These are phyloP conservation scores for Prionchulus punctatus DNA, from an alignment of 2,888 invertebrate genomes.

Conservation along the genomic window DNA sequence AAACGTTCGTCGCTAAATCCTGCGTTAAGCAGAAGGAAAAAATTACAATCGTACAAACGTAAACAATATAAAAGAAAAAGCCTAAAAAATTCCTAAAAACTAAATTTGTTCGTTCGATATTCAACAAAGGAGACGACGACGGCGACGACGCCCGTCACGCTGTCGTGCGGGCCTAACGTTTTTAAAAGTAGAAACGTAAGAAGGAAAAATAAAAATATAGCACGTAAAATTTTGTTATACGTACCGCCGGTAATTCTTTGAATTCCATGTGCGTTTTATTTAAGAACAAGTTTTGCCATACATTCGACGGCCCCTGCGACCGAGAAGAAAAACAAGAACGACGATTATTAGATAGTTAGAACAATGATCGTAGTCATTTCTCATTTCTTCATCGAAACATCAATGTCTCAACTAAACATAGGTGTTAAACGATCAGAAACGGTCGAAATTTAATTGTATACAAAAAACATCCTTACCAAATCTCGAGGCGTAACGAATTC, in stretches of 20 bases:
- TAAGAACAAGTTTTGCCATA: not conserved
- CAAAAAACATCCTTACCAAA: not conserved
- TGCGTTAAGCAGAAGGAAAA: not conserved
- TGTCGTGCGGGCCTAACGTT: not conserved
- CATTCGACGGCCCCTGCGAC: not conserved
- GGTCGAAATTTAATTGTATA: not conserved
- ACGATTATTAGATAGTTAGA: not conserved
- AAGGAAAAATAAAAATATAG: not conserved
- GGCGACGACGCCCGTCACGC: no score
- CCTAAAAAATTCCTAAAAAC: not conserved
- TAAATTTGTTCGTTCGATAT: no score
- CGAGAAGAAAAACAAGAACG: not conserved
- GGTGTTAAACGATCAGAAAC: not conserved
- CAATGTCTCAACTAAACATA: not conserved
- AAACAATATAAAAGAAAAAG: not conserved
- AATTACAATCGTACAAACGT: not conserved
- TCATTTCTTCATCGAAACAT: not conserved
- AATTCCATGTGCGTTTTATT: not conserved
- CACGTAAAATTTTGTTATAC: not conserved
- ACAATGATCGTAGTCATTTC: not conserved
- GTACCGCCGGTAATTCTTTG: conserved; percentile 1
- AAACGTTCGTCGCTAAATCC: not conserved
- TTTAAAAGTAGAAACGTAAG: not conserved
- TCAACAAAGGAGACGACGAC: no score
- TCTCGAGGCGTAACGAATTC: not conserved